Base-by-base conservation (phyloP, 2,888 invertebrate species). In the Pomacea canaliculata region DNA sequence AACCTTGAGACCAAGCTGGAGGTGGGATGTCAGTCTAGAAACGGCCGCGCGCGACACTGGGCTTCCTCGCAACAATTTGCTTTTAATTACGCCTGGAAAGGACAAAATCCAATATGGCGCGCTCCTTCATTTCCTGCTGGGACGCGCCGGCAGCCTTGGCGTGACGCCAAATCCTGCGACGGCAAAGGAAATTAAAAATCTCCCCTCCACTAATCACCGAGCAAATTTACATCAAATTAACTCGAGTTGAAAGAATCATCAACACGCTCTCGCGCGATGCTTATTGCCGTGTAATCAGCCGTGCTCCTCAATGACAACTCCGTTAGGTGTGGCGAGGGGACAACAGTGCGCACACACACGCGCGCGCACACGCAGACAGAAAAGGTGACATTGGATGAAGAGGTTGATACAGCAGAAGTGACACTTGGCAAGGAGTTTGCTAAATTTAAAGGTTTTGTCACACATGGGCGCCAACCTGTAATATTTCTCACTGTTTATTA, bases 201-300 rank as follows among this genome's bases (percentile, higher is more conserved):
- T 78, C 77, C 73, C 77, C 76, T 68, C 71, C 74, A 73, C 73
- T 79, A 80, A 81, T 83, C 80, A 78, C 69, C 63, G 73, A 75
- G 70, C 76, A 82, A 81, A 82, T 81, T 81, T 81, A 81, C 80
- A 81, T 80, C 78, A 73, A 82, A 82, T 82, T 81, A 81, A 80
- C 79, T 75, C 77, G 68, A 76, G 69, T 71, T 79, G 76, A 73
- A 71, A 76, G 71, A 76, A 68, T 74, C 74, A 63, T 60, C 69
- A 74, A 74, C 48, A 62, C 62, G 62, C 68, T 59, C 62, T 48
- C 62, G 68, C 60, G 56, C n/a, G 69, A 60, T 51, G 62, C 60
- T 74, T 74, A 74, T 74, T 74, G 74, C 68, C 27, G 69, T 7
- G 49, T 68, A 69, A 74, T 74, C 74, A 69, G 62, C 56, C 74